phyloP scores from a whole-genome alignment of 2,113 vertebrate species.

The Gymnogyps californianus region DNA sequence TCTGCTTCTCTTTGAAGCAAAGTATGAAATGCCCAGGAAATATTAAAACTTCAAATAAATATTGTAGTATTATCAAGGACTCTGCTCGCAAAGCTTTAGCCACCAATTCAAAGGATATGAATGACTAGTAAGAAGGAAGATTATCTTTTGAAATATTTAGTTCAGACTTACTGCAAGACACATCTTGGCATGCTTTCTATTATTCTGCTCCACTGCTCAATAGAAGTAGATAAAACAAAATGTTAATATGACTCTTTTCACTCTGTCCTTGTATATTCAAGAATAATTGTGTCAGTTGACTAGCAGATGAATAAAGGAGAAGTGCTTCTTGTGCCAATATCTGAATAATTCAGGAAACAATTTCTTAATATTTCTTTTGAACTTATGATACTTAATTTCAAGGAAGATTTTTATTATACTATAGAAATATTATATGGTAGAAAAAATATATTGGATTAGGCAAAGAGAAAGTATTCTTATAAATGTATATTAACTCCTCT shows the following conservation, averaged over 20 bases:
- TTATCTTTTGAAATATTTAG: background rate
- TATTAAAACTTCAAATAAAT: background rate
- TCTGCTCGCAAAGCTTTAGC: background rate
- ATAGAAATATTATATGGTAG: background rate
- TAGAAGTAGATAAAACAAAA: background rate
- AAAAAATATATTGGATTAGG: background rate
- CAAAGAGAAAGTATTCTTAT: background rate
- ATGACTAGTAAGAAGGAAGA: background rate
- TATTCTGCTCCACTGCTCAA: background rate
- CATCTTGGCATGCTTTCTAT: background rate
- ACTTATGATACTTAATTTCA: background rate
- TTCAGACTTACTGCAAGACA: background rate
- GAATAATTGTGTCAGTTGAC: background rate
- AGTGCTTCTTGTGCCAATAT: background rate
- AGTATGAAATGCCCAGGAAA: background rate
- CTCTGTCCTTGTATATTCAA: background rate
- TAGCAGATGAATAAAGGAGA: background rate
- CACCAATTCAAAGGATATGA: background rate
- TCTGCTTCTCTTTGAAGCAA: background rate
- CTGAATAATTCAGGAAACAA: background rate
- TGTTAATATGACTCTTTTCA: background rate
- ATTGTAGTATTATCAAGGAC: background rate
- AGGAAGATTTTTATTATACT: background rate
- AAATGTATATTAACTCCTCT: background rate
- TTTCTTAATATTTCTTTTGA: background rate